phyloP scores from a whole-genome alignment of 2,888 invertebrate genomes.

The Sympetrum striolatum region DNA sequence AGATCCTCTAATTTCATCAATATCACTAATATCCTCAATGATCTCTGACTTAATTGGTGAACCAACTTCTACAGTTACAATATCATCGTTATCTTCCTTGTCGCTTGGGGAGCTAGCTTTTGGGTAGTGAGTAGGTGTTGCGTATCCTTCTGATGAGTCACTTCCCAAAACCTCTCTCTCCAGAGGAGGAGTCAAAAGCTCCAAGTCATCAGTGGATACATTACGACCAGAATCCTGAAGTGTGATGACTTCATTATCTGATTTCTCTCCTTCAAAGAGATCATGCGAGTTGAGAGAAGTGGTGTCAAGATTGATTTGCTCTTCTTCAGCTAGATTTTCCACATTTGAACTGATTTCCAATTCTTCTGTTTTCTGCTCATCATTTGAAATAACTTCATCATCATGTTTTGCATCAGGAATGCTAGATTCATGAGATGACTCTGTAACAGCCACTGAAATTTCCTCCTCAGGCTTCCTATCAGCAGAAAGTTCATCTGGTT shows the following conservation, averaged over 20 bases:
- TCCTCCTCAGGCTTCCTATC: not conserved
- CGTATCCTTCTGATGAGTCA: slow-evolving; percentile 72
- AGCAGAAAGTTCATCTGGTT: not conserved
- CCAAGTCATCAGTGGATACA: slow-evolving; percentile 58
- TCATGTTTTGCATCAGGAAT: slow-evolving; percentile 50
- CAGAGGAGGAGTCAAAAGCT: slow-evolving; percentile 62
- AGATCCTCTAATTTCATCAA: slow-evolving; percentile 46
- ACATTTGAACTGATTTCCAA: slow-evolving; percentile 41
- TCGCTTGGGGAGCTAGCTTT: slow-evolving; percentile 25
- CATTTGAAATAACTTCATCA: slow-evolving; percentile 47
- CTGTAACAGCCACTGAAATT: not conserved
- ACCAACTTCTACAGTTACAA: slow-evolving; percentile 40
- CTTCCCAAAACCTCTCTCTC: slow-evolving; percentile 71
- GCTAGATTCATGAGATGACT: slow-evolving; percentile 58
- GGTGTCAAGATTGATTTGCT: not conserved
- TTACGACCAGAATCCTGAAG: slow-evolving; percentile 51
- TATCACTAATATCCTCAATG: not conserved
- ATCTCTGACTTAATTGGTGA: slow-evolving; percentile 36
- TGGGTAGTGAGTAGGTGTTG: slow-evolving; percentile 68
- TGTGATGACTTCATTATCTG: slow-evolving; percentile 46
- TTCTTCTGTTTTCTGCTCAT: slow-evolving; percentile 45
- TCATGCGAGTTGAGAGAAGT: not conserved
- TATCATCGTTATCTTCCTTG: slow-evolving; percentile 45
- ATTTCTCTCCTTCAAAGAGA: slow-evolving; percentile 44
- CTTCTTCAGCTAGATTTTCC: not conserved